Base-by-base conservation (phyloP, 2,113 vertebrate species). In the Ammodytes dubius region DNA sequence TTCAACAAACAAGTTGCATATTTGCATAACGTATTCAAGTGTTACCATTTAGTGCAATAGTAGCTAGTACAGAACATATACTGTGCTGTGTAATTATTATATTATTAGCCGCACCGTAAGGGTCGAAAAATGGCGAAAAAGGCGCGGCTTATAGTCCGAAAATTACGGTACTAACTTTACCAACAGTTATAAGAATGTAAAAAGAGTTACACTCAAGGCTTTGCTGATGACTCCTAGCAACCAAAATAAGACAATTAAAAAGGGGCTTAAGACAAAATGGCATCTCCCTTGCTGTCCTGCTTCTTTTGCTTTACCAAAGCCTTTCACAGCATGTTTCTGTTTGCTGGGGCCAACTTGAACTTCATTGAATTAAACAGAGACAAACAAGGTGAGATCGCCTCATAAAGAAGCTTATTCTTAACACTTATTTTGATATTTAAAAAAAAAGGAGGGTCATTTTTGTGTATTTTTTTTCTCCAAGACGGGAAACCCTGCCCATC, bases 321-420 rank as follows among this genome's bases (percentile, higher is more conserved):
- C 27, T 57, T 81, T 60, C 8, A 72, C 27, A 39, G 65, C 9
- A 11, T 40, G 45, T 52, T 74, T 86, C 70, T 64, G 68, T 79
- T 86, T 86, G 66, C 42, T 69, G 0, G 27, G 1, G 73, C 74
- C 47, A 82, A 84, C 27, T 75, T 53, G 64, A 77, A 45, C 67
- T 74, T 79, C 53, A 84, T 80, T 80, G 65, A 84, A 84, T 80
- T 85, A 52, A 89, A 91, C 27, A 27, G 27, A 27, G 27, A 84
- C 81, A 87, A 87, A 82, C 53, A 85, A 54, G 70, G 50, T 63
- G 35, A 70, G 63, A 17, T 45, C 56, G 64, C 13, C 12, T 69
- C 45, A 68, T 73, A 72, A 82, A 85, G 37, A 50, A 37, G 50
- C 27, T 68, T 77, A 70, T 88, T 87, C 77, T 88, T 64, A 70